These are phyloP conservation scores for Puntigrus tetrazona DNA, from an alignment of 2,113 vertebrate species.

Conservation along the genomic window DNA sequence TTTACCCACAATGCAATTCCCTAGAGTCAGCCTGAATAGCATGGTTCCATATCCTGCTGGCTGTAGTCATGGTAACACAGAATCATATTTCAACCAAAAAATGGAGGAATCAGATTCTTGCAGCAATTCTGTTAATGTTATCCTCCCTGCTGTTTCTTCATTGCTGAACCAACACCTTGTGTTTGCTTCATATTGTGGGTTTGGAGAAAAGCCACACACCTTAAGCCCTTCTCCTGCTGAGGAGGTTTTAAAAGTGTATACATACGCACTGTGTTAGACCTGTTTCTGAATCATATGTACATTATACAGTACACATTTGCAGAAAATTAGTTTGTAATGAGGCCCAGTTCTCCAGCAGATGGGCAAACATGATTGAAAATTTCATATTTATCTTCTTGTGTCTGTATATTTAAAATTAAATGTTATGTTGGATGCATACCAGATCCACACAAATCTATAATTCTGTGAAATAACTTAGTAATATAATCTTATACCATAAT, in stretches of 20 bases:
- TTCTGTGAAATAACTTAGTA: too few species aligned
- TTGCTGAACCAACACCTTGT: not conserved
- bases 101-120: not conserved
- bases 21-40: not conserved
- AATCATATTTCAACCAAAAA: not conserved
- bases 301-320: not conserved
- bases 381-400: not conserved
- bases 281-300: not conserved
- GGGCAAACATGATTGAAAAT: not conserved
- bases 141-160: not conserved
- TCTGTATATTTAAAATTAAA: constrained; percentile 31
- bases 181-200: not conserved
- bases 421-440: constrained; percentile 16
- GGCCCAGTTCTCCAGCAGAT: not conserved
- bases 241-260: constrained; percentile 5
- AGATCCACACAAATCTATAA: constrained; percentile 5
- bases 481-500: too few species aligned
- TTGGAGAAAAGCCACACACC: constrained; percentile 3
- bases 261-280: not conserved
- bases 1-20: constrained; percentile 14
- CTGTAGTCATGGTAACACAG: constrained; percentile 46
- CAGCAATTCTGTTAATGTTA: constrained; percentile 8
- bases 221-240: not conserved
- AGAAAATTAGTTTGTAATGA: constrained; percentile 11
- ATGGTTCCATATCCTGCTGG: not conserved